phyloP scores from a whole-genome alignment of 2,888 invertebrate species.

The Cephus rjabovi region DNA sequence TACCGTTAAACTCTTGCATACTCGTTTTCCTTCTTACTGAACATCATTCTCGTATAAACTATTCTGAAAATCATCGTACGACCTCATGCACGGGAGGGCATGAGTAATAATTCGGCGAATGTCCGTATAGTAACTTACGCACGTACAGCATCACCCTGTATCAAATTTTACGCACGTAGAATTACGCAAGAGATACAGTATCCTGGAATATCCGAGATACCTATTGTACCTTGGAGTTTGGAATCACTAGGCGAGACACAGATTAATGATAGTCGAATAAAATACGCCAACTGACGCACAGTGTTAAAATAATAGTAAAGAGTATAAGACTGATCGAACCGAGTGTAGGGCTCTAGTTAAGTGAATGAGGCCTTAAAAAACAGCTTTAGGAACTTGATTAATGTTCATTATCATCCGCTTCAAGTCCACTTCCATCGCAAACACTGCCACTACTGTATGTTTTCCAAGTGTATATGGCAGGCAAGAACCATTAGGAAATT shows the following conservation, averaged over 20 bases:
- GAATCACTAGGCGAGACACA: not conserved
- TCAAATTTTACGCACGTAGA: not conserved
- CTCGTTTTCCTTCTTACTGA: constrained; percentile 10
- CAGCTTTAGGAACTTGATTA: no score
- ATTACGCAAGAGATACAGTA: not conserved
- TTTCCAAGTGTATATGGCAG: not conserved
- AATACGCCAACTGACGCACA: not conserved
- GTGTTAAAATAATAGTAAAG: not conserved
- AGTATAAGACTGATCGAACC: not conserved
- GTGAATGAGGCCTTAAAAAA: not conserved
- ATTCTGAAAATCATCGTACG: not conserved
- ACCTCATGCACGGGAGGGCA: not conserved
- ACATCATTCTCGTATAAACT: not conserved
- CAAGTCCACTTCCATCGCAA: not conserved
- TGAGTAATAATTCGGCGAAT: not conserved
- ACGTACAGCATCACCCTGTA: no score
- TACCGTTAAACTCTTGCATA: constrained; percentile 42
- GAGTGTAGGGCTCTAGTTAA: not conserved
- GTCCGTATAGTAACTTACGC: not conserved
- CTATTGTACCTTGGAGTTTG: not conserved
- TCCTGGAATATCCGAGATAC: not conserved
- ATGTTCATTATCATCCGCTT: no score
- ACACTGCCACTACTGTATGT: not conserved
- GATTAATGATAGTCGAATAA: not conserved
- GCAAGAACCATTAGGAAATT: not conserved